A percentile compares a stretch with the other conserved stretches of the same genome.
Evolutionary conservation across 1,140 invertebrate genomes (phyloP).

Genomic region (Araneus ventricosus): DNA sequence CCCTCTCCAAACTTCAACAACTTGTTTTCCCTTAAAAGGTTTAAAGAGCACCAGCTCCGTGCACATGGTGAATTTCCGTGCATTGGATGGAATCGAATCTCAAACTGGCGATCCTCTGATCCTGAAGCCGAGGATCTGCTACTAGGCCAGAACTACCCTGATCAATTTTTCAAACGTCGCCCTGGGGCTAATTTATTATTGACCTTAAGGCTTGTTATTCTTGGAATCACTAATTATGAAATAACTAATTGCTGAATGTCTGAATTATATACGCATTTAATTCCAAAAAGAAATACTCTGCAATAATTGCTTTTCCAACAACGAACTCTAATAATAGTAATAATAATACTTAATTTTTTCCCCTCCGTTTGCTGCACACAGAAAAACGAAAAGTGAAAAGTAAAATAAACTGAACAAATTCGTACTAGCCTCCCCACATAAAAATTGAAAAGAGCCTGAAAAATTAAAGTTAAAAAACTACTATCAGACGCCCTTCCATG

Average conservation of each 20-base stretch:
- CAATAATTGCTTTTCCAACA: not conserved
- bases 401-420: not conserved
- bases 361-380: not conserved
- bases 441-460: not conserved
- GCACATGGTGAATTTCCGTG: no score
- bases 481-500: not conserved
- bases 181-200: not conserved
- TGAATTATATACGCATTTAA: not conserved
- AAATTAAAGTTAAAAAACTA: not conserved
- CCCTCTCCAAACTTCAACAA: no score
- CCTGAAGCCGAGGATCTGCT: no score
- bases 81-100: not conserved
- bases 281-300: not conserved
- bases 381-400: not conserved
- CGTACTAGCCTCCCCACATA: not conserved
- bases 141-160: no score
- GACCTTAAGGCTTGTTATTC: not conserved
- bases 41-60: no score
- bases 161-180: not conserved
- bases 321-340: not conserved
- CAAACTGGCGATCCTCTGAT: not conserved
- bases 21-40: no score
- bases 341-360: not conserved
- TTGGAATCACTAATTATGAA: not conserved
- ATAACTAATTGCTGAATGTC: not conserved